A percentile compares a stretch with the other conserved stretches of the same genome.
phyloP scores from a whole-genome alignment of 1,140 invertebrate species.

The Drosophila pallidifrons region DNA sequence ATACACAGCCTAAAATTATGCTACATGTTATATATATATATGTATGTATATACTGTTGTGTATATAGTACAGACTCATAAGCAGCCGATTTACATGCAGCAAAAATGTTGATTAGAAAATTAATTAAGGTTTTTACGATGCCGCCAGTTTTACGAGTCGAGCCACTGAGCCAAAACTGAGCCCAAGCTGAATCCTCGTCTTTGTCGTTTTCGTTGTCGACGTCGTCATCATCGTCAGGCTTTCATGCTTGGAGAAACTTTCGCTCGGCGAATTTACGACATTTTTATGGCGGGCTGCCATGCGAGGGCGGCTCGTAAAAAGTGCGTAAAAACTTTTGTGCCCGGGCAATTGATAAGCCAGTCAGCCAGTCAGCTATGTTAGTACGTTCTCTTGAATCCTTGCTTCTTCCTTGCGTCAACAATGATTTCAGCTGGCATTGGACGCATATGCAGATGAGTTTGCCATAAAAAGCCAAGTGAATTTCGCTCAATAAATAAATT shows the following conservation, averaged over 20 bases:
- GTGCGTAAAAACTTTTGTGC: constrained; percentile 73
- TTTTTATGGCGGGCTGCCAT: constrained; percentile 81
- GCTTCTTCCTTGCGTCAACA: not conserved
- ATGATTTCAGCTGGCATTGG: constrained; percentile 29
- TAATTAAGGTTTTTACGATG: constrained; percentile 84
- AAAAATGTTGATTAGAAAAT: constrained; percentile 84
- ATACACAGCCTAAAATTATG: constrained; percentile 59
- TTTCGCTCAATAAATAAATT: constrained; percentile 75
- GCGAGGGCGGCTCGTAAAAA: constrained; percentile 74
- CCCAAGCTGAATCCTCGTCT: constrained; percentile 28
- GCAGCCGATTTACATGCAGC: constrained; percentile 81
- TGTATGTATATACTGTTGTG: not conserved
- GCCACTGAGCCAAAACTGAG: constrained; percentile 26
- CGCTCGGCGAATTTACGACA: constrained; percentile 79
- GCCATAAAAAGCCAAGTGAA: constrained; percentile 61
- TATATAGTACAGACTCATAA: constrained; percentile 45
- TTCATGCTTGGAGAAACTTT: constrained; percentile 67
- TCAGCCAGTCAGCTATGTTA: constrained; percentile 18
- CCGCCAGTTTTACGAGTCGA: constrained; percentile 54
- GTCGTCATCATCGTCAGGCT: constrained; percentile 39
- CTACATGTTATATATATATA: constrained; percentile 50
- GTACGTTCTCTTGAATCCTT: constrained; percentile 6
- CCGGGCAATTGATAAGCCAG: constrained; percentile 60
- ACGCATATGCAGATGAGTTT: constrained; percentile 77
- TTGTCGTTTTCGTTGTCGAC: not conserved